Base-by-base conservation (phyloP, 2,113 vertebrate genomes). In the Myiagra hebetior region DNA sequence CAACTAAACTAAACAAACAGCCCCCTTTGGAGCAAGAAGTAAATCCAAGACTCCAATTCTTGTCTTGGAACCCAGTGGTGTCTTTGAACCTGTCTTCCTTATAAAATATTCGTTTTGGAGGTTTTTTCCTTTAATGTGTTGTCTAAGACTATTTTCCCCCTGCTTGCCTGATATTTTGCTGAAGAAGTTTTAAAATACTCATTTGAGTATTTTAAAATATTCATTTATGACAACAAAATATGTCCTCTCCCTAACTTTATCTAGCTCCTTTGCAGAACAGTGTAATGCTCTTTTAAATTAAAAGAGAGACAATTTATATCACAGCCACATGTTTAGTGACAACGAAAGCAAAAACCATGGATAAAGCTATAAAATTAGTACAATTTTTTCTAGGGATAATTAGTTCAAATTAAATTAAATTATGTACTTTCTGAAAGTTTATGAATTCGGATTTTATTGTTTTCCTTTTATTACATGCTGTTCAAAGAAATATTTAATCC, bases 401-500 rank as follows among this genome's bases (percentile, higher is more conserved):
- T 91, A 79, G 33, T 74, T 72, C 27, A 85, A 91, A 87, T 65
- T 56, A 64, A 92, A 81, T 37, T 85, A 62, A 89, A 47, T 56
- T 52, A 70, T 35, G 7, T 31, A 26, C 20, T 55, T 82, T 92
- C 35, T 85, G 22, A 39, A 89, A 90, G 37, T 37, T 65, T 77
- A 55, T 44, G 7, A 63, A 47, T 80, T 87, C 42, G 87, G 11
- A 83, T 60, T 90, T 79, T 80, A 39, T 65, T 75, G 11, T 57
- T 57, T 76, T 77, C 7, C 7, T 72, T 91, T 94, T 55, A 50
- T 64, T 85, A n/a, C 1, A 1, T 50, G 27, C 10, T 89, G 50
- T 30, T 35, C 20, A 77, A 67, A 76, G 15, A 84, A 89, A 49
- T 1, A 55, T 72, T 95, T 78, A 11, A 12, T 74, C 21, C 57